Base-by-base conservation (phyloP, 1,140 invertebrate genomes). In the Danaus melanippus region DNA sequence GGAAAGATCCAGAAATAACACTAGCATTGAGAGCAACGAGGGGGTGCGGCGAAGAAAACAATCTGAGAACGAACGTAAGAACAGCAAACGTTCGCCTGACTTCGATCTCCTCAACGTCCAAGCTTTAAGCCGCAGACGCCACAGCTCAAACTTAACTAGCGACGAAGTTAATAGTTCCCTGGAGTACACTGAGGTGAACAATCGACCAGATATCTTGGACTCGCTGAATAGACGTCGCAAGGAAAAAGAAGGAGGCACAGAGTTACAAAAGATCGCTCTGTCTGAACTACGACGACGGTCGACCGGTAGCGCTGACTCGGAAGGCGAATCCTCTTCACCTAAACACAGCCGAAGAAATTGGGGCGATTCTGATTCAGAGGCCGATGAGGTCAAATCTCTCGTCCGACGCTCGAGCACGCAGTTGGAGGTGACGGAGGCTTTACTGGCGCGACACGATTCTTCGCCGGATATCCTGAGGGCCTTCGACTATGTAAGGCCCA, bases 321-420 rank as follows among this genome's bases (percentile, higher is more conserved):
- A 82, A 46, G 76, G 65, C 10, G 75, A 77, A 21, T 74, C 79
- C 9, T 79, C 79, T 50, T 75, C 77, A 17, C 73, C 76, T 48
- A 82, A 84, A 60, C 78, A 79, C 58, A 77, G 72, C 40, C 49
- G 74, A 7, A 60, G 74, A 41, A 69, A 67, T 49, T 82, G 78
- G 76, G 77, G 83, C 10, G 90, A 92, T 62, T 90, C 90, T 43
- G 91, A 92, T 62, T 92, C 90, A n/a, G 91, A 92, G 76, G 68
- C 90, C 12, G 91, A 92, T 51, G 91, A 91, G 61, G 86, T 91
- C 45, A 82, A 89, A 44, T 81, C 91, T 66, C 77, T 92, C 11
- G 76, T 88, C 32, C 74, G 78, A n/a, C 71, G 84, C 12, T 88
- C 87, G 12, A 76, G 79, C 53, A 56, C 77, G 32, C 82, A 84